phyloP scores from a whole-genome alignment of 2,797 vertebrate genomes.

The Typhlichthys subterraneus region DNA sequence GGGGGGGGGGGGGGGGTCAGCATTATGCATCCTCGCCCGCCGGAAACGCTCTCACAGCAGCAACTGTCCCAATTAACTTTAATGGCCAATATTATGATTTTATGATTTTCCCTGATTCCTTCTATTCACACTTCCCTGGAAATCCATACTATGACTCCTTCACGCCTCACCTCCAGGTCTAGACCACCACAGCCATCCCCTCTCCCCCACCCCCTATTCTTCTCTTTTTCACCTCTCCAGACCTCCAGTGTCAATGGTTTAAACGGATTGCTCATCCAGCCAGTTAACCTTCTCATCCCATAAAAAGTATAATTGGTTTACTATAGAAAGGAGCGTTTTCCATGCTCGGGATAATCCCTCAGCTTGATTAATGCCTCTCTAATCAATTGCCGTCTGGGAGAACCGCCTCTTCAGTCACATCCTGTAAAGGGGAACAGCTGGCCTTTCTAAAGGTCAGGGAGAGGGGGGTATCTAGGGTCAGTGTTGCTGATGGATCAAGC shows the following conservation, averaged over 20 bases:
- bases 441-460: conserved; percentile 92
- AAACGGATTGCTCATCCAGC: conserved; percentile 78
- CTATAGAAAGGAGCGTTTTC: conserved; percentile 78
- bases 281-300: conserved; percentile 81
- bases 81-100: conserved; percentile 77
- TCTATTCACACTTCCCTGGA: conserved; percentile 52
- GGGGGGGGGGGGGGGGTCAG: conserved; percentile 52
- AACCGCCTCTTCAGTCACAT: conserved; percentile 87
- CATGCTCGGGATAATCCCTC: conserved; percentile 88
- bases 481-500: conserved; percentile 86
- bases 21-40: conserved; percentile 65
- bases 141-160: conserved; percentile 53
- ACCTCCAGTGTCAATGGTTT: conserved; percentile 73
- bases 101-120: conserved; percentile 65
- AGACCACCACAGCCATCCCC: conserved; percentile 25
- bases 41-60: conserved; percentile 52
- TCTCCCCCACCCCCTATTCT: conserved; percentile 37
- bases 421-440: conserved; percentile 91
- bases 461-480: conserved; percentile 84
- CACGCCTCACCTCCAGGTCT: conserved; percentile 24
- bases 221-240: conserved; percentile 58
- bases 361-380: conserved; percentile 94
- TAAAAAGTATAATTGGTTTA: conserved; percentile 86
- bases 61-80: conserved; percentile 82
- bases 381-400: conserved; percentile 94